Conservation (phyloP, 2,113 vertebrate genomes). For the Rafetus swinhoei region DNA sequence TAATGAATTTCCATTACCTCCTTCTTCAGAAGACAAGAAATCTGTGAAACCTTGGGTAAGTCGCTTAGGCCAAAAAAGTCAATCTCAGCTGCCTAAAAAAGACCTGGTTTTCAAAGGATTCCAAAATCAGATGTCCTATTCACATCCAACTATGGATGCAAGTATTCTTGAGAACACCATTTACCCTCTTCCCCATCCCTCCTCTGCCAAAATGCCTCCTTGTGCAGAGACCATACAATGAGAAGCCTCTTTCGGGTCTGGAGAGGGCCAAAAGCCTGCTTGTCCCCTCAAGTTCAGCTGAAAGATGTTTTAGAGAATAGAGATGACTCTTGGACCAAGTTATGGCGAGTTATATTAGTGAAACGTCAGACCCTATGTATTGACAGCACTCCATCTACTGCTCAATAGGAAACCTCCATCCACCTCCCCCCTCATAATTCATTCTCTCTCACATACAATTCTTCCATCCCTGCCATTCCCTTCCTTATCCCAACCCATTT, state of each 20-base stretch:
- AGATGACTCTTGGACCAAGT: not conserved
- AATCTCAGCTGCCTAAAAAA: not conserved
- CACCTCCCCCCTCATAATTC: not conserved
- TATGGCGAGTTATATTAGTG: slow-evolving; percentile 13
- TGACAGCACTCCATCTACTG: slow-evolving; percentile 19
- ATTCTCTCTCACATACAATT: not conserved
- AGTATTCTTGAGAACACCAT: not conserved
- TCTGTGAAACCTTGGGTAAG: not conserved
- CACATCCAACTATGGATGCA: not conserved
- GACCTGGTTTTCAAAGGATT: not conserved
- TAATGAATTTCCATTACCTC: not conserved
- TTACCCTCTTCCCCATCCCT: not conserved
- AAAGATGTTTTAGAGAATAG: not conserved
- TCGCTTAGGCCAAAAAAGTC: not conserved
- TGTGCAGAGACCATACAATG: not conserved
- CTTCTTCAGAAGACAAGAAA: not conserved
- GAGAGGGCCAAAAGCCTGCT: not conserved
- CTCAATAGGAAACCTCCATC: slow-evolving; percentile 28
- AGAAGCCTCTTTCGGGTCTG: not conserved
- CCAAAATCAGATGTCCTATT: not conserved
- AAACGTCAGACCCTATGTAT: slow-evolving; percentile 18
- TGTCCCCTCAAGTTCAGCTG: not conserved
- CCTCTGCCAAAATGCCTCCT: not conserved
- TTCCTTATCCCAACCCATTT: not conserved
- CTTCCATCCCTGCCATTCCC: not conserved